Evolutionary conservation across 64 coral and sea anemone species (phyloP).

Genomic region (Stylophora pistillata): DNA sequence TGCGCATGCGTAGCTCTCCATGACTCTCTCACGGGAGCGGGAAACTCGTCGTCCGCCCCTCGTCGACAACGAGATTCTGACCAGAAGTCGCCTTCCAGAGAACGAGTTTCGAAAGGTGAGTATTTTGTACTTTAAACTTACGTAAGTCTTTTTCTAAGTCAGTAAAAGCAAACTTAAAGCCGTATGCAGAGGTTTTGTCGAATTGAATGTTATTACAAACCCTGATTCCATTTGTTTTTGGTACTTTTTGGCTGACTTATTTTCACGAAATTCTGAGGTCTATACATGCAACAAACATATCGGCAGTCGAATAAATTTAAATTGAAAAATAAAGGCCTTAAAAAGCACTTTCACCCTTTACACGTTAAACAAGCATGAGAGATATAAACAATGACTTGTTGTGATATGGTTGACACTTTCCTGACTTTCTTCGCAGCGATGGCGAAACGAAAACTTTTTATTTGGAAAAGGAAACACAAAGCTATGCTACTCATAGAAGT

Average conservation of each 20-base stretch:
- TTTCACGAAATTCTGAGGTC: too few relatives aligned
- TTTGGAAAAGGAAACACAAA: slow-evolving; percentile 25
- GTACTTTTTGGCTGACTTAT: too few relatives aligned
- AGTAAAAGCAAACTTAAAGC: too few relatives aligned
- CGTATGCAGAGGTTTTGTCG: too few relatives aligned
- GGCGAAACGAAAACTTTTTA: neutral
- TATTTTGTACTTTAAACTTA: too few relatives aligned
- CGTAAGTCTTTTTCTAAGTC: too few relatives aligned
- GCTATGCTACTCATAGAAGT: slow-evolving; percentile 32
- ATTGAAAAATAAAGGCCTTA: too few relatives aligned
- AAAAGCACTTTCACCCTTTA: neutral
- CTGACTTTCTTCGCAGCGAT: neutral
- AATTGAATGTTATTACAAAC: too few relatives aligned
- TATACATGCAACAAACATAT: too few relatives aligned
- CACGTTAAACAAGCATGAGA: neutral
- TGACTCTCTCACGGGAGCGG: neutral
- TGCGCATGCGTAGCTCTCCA: neutral
- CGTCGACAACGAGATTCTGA: neutral
- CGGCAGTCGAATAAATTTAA: too few relatives aligned
- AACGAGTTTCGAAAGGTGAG: too few relatives aligned
- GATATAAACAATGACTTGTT: slow-evolving; percentile 4
- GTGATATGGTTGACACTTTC: slow-evolving; percentile 10
- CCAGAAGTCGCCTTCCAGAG: neutral
- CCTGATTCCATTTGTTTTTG: too few relatives aligned
- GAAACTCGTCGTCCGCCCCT: neutral